These are phyloP conservation scores for Nasonia vitripennis DNA, from an alignment of 1,140 invertebrate genomes.

Conservation along the genomic window DNA sequence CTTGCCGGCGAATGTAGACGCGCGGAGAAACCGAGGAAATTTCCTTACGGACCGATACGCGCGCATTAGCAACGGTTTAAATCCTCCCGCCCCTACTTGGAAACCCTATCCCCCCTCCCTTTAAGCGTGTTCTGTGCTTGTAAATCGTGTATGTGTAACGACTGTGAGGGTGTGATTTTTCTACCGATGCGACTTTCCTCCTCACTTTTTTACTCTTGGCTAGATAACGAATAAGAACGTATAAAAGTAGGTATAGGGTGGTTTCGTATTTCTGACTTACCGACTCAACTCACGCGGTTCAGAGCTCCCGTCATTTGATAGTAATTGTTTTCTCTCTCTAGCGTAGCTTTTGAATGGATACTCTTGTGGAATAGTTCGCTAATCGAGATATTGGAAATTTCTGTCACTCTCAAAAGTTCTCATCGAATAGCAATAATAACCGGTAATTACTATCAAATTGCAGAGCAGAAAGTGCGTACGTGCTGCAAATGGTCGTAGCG, in stretches of 20 bases:
- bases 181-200: not conserved
- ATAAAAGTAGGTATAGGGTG: too few relatives aligned
- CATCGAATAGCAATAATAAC: not conserved
- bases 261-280: not conserved
- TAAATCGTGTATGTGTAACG: slow-evolving; percentile 1
- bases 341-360: not conserved
- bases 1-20: slow-evolving; percentile 7
- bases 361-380: not conserved
- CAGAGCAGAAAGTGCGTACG: not conserved
- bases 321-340: not conserved
- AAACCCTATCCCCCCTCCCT: not conserved
- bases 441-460: not conserved
- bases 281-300: not conserved
- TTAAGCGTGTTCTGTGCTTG: slow-evolving; percentile 20
- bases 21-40: slow-evolving; percentile 24
- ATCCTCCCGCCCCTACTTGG: not conserved
- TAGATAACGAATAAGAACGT: not conserved
- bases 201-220: not conserved
- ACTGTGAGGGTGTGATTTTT: slow-evolving; percentile 10
- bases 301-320: not conserved
- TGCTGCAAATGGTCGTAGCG: not conserved
- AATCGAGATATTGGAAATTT: not conserved
- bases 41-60: slow-evolving; percentile 21
- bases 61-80: slow-evolving; percentile 38
- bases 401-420: not conserved